phyloP scores from a whole-genome alignment of 2,113 vertebrate species.

The Pseudorectes ferrugineus region DNA sequence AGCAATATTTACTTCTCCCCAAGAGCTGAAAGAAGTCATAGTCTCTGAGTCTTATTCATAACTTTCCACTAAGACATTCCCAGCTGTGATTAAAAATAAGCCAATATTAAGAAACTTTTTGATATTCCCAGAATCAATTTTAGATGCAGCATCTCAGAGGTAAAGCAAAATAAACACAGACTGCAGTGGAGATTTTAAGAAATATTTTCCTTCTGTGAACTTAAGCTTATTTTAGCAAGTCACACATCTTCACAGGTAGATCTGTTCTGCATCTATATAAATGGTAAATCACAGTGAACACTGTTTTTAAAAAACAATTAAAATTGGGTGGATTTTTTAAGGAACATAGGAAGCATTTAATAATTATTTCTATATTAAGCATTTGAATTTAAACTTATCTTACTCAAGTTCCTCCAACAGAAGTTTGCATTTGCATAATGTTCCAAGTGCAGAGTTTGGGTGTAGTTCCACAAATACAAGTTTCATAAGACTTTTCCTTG shows the following conservation, averaged over 20 bases:
- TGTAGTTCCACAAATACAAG: neutral
- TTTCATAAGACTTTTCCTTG: neutral
- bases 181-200: neutral
- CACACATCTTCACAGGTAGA: neutral
- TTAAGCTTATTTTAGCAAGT: neutral
- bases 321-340: neutral
- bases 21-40: slow-evolving; percentile 33
- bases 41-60: slow-evolving; percentile 7
- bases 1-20: slow-evolving; percentile 8
- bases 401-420: neutral
- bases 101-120: slow-evolving; percentile 5
- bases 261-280: neutral
- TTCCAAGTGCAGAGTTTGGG: neutral
- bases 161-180: slow-evolving; percentile 32
- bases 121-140: slow-evolving; percentile 29
- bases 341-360: neutral
- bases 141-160: neutral
- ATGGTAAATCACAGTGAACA: neutral
- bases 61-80: slow-evolving; percentile 28
- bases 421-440: neutral
- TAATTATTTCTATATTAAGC: neutral
- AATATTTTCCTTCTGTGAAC: neutral
- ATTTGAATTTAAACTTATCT: neutral
- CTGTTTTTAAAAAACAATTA: neutral
- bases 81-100: slow-evolving; percentile 45